phyloP scores from a whole-genome alignment of 2,888 invertebrate species.

The Adela reaumurella region DNA sequence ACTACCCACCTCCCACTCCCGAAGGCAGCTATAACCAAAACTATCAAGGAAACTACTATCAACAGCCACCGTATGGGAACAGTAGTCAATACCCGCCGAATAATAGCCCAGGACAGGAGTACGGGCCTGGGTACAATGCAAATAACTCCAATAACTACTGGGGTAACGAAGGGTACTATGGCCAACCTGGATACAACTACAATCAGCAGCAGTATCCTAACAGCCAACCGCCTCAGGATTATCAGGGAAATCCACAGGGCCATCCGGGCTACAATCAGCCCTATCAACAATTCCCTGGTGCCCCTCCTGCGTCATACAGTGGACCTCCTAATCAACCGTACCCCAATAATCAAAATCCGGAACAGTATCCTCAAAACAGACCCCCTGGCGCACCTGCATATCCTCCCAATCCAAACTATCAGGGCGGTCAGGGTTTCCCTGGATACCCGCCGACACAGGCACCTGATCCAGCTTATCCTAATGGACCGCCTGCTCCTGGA shows the following conservation, averaged over 20 bases:
- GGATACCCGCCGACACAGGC: slow-evolving; percentile 19
- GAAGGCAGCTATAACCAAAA: slow-evolving; percentile 35
- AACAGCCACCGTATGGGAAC: slow-evolving; percentile 30
- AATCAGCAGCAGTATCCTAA: slow-evolving; percentile 40
- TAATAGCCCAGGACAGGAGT: slow-evolving; percentile 19
- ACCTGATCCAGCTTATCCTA: slow-evolving; percentile 31
- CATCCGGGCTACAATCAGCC: slow-evolving; percentile 32
- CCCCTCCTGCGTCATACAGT: slow-evolving; percentile 6
- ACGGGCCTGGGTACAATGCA: slow-evolving; percentile 25
- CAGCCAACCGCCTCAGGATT: slow-evolving; percentile 31
- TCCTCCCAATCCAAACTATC: slow-evolving; percentile 15
- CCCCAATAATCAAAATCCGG: slow-evolving; percentile 23
- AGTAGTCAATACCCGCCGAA: slow-evolving; percentile 41
- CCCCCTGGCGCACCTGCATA: slow-evolving; percentile 30
- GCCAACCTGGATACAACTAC: slow-evolving; percentile 38
- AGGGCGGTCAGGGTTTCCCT: not conserved
- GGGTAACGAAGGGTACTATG: slow-evolving; percentile 39
- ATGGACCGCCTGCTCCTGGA: slow-evolving; percentile 24
- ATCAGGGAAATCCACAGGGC: slow-evolving; percentile 24
- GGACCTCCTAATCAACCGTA: slow-evolving; percentile 14
- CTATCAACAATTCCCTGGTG: slow-evolving; percentile 13
- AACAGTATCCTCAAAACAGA: slow-evolving; percentile 21
- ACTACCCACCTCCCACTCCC: slow-evolving; percentile 44
- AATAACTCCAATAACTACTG: slow-evolving; percentile 30
- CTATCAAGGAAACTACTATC: slow-evolving; percentile 39